Evolutionary conservation across 2,888 invertebrate genomes (phyloP).

Genomic region (Brachylomia viminalis): DNA sequence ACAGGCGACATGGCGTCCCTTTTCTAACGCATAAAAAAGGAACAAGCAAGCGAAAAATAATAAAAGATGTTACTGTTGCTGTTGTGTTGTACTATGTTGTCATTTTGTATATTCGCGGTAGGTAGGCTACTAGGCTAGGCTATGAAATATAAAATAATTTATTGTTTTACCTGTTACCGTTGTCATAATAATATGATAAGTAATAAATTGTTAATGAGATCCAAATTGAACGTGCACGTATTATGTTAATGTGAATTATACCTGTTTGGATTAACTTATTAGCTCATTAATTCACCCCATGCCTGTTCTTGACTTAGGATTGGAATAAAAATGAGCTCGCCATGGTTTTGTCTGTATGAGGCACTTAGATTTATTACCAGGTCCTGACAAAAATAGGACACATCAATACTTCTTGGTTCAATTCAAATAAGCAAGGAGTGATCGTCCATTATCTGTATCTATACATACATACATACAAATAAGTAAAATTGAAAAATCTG

Average conservation of each 20-base stretch:
- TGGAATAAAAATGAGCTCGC: constrained; percentile 54
- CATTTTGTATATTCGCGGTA: background rate
- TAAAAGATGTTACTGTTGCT: background rate
- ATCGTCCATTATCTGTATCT: no score
- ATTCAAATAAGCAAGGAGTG: no score
- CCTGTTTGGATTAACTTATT: constrained; percentile 59
- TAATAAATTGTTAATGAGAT: constrained; percentile 71
- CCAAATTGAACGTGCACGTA: constrained; percentile 67
- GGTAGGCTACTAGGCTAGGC: constrained; percentile 6
- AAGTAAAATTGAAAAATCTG: no score
- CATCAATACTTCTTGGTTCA: background rate
- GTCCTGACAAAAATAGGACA: constrained; percentile 20
- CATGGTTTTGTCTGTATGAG: constrained; percentile 10
- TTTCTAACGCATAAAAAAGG: background rate
- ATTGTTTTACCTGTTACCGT: constrained; percentile 17
- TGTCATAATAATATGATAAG: constrained; percentile 58
- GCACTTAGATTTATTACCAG: constrained; percentile 14
- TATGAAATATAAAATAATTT: constrained; percentile 32
- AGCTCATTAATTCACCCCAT: constrained; percentile 54
- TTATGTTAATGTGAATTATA: constrained; percentile 60
- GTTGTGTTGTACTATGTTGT: no score
- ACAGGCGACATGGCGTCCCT: background rate
- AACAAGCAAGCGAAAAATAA: background rate
- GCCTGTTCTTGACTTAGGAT: constrained; percentile 38
- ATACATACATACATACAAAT: no score